Evolutionary conservation across 30 jellyfish, hydroid and myxozoan species (phyloP).

Genomic region (Hydractinia echinata): DNA sequence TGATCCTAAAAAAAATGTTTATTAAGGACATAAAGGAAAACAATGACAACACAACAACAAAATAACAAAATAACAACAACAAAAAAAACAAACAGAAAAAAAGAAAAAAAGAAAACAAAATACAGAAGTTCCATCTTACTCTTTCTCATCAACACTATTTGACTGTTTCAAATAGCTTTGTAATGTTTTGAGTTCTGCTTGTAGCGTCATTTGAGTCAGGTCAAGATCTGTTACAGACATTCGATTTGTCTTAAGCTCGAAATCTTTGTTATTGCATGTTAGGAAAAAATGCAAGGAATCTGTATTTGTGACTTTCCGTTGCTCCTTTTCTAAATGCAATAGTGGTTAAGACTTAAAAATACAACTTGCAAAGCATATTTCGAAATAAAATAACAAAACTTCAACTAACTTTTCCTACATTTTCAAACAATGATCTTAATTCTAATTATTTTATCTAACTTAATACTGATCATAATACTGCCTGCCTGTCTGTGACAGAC

Average conservation of each 20-base stretch:
- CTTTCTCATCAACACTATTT: conserved; percentile 8
- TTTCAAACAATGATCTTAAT: no score
- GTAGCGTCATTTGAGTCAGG: conserved; percentile 11
- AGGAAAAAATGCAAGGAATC: conserved; percentile 4
- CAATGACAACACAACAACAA: neutral
- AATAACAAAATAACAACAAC: neutral
- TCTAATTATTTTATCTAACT: no score
- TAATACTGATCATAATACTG: no score
- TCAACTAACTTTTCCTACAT: no score
- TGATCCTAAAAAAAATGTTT: neutral
- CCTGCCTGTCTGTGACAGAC: no score
- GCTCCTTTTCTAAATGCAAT: neutral
- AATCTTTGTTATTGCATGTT: neutral
- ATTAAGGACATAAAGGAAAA: neutral
- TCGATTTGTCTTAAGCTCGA: conserved; percentile 6
- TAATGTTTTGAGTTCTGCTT: neutral
- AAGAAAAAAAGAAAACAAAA: neutral
- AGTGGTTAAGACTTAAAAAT: neutral
- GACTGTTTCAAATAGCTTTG: conserved; percentile 17
- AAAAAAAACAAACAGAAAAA: neutral
- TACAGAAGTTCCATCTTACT: neutral
- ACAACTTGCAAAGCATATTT: neutral
- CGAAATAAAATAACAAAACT: no score
- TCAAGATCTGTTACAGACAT: conserved; percentile 27
- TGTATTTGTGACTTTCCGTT: neutral